Base-by-base conservation (phyloP, 2,113 vertebrate species). In the Anolis carolinensis region DNA sequence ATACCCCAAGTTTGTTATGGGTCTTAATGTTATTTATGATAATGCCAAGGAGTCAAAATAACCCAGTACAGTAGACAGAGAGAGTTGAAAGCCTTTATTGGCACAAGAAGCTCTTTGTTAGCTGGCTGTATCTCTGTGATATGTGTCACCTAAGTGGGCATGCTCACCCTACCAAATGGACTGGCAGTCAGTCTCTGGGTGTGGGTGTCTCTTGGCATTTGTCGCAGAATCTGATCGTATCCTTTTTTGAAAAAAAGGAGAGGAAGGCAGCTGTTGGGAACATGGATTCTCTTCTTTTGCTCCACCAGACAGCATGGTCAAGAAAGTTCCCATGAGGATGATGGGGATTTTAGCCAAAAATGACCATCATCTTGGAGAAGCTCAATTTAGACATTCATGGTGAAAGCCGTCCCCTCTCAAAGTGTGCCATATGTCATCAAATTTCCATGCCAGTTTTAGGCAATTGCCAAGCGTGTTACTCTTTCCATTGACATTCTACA, bases 81-180 rank as follows among this genome's bases (percentile, higher is more conserved):
- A 67, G 25, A 76, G n/a, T 7, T 76, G 73, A 16, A 27, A 34
- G 65, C 32, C 50, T 50, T 78, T 1, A 0, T 36, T 67, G 85
- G 55, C 13, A 6, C 27, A 30, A 75, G 30, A 50, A 30, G 71
- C 39, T 81, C 36, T 44, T 14, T 77, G 44, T 48, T n/a, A 7
- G 84, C 16, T 27, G 86, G 68, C 50, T 48, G 77, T 0, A 16
- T 32, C 89, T 84, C 84, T 52, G 82, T 75, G 3, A 0, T 0
- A 83, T 39, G 34, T 62, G 50, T 73, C 70, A 73, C 70, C 36
- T 74, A n/a, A 67, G 25, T 36, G 67, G 86, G 82, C 34, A 67
- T 36, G 81, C 23, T 0, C 39, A 44, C 1, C 52, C 65, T 1
- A 0, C 0, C 59, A 79, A 67, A 81, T 27, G 0, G 2, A 1